These are phyloP conservation scores for Punctoribates punctum DNA, from an alignment of 2,888 invertebrate species.

Conservation along the genomic window DNA sequence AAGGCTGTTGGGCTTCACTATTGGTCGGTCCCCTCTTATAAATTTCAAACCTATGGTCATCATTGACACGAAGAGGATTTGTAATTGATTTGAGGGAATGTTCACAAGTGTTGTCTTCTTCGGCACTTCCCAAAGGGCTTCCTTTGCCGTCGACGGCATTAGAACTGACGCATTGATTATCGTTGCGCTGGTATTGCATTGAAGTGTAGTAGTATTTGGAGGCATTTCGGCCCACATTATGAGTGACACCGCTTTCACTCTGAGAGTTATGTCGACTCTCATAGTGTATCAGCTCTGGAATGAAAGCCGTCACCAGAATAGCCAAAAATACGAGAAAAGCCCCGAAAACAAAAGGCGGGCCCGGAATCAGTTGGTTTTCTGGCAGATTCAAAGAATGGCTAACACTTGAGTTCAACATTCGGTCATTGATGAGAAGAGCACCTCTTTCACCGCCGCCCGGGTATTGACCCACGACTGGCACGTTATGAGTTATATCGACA, in stretches of 20 bases:
- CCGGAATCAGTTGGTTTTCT: conserved; percentile 64
- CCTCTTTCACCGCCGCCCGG: conserved; percentile 21
- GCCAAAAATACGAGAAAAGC: conserved; percentile 94
- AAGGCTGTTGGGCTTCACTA: conserved; percentile 14
- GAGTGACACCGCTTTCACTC: background rate
- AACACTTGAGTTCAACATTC: conserved; percentile 37
- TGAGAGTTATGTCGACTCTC: background rate
- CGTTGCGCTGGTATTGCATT: conserved; percentile 25
- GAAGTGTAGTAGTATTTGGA: conserved; percentile 13
- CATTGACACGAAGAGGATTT: background rate
- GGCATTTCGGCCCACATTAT: too few relatives aligned
- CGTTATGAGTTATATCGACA: conserved; percentile 85
- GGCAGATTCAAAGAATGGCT: conserved; percentile 16
- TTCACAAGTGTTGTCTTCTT: conserved; percentile 15
- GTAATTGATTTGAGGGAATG: conserved; percentile 5
- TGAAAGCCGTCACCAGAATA: conserved; percentile 66
- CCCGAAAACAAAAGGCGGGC: conserved; percentile 97
- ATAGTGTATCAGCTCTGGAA: conserved; percentile 52
- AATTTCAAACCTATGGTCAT: conserved; percentile 12
- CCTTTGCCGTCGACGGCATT: conserved; percentile 4
- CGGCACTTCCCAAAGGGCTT: conserved; percentile 20
- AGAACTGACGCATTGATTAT: conserved; percentile 5
- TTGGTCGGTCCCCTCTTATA: conserved; percentile 17
- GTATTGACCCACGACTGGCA: conserved; percentile 44
- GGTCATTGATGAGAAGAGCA: background rate